Evolutionary conservation across 2,888 invertebrate genomes (phyloP).

Genomic region (Sycophila texana): DNA sequence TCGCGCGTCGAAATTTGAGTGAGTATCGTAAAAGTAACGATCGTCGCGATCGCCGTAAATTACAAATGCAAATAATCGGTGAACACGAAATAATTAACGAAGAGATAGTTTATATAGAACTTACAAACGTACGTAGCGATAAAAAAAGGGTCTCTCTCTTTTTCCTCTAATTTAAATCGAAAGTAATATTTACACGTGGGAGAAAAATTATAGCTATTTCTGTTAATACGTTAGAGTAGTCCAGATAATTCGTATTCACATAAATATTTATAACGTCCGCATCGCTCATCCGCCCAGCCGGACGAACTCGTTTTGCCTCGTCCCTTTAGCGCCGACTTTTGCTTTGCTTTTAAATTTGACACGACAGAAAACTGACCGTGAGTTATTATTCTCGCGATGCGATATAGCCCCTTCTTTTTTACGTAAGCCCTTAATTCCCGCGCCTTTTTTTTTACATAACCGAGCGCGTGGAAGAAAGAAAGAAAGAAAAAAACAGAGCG

Average conservation of each 20-base stretch:
- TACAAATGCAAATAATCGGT: too few species aligned
- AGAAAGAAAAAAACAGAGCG: constrained; percentile 22
- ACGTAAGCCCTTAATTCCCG: constrained; percentile 32
- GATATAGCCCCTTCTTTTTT: constrained; percentile 30
- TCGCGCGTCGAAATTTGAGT: not conserved
- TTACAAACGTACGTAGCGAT: not conserved
- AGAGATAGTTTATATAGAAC: too few species aligned
- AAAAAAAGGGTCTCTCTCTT: not conserved
- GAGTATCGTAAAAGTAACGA: too few species aligned
- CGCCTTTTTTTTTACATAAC: constrained; percentile 35
- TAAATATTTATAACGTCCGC: not conserved
- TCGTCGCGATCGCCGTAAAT: too few species aligned
- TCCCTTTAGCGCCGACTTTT: not conserved
- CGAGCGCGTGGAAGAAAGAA: constrained; percentile 3
- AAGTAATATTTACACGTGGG: too few species aligned
- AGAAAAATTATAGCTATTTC: too few species aligned
- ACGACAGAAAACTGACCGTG: constrained; percentile 46
- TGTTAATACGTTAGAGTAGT: too few species aligned
- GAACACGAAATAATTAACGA: too few species aligned
- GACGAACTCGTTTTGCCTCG: not conserved
- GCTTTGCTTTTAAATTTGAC: constrained; percentile 39
- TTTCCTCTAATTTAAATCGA: too few species aligned
- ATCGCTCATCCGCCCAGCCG: not conserved
- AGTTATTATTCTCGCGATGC: constrained; percentile 31
- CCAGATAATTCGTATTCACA: not conserved